Evolutionary conservation across 1,140 invertebrate species (phyloP).

Genomic region (Heliconius hermathena): DNA sequence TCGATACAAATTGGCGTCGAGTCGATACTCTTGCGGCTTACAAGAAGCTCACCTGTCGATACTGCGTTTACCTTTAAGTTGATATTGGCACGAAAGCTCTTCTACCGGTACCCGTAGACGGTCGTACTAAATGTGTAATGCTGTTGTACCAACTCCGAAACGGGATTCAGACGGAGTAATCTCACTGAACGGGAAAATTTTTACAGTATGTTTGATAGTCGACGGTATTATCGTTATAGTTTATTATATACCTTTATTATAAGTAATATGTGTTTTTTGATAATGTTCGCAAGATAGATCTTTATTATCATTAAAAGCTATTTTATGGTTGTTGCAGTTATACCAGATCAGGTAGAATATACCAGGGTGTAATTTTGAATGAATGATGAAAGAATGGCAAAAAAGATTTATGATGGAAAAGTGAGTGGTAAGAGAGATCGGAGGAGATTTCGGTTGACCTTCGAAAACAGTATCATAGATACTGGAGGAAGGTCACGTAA

Average conservation of each 20-base stretch:
- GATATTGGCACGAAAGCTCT: conserved; percentile 20
- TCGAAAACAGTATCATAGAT: no score
- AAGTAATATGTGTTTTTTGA: not conserved
- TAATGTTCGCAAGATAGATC: not conserved
- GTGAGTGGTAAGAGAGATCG: no score
- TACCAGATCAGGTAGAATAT: no score
- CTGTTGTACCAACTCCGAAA: conserved; percentile 26
- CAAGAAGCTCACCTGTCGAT: conserved; percentile 17
- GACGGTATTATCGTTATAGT: conserved; percentile 34
- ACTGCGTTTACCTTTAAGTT: conserved; percentile 22
- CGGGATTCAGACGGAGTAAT: conserved; percentile 33
- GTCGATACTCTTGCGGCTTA: conserved; percentile 29
- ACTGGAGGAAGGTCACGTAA: no score
- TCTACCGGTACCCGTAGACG: conserved; percentile 4
- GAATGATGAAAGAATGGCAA: no score
- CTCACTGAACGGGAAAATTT: conserved; percentile 35
- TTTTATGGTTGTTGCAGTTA: not conserved
- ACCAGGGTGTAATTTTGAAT: not conserved
- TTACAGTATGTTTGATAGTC: conserved; percentile 32
- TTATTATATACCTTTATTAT: not conserved
- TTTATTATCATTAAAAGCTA: not conserved
- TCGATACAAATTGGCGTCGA: conserved; percentile 56
- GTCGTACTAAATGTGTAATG: conserved; percentile 34
- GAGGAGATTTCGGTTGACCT: no score
- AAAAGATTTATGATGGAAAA: no score